Conservation (phyloP, 2,888 invertebrate genomes). For the Macrophya annulata region DNA sequence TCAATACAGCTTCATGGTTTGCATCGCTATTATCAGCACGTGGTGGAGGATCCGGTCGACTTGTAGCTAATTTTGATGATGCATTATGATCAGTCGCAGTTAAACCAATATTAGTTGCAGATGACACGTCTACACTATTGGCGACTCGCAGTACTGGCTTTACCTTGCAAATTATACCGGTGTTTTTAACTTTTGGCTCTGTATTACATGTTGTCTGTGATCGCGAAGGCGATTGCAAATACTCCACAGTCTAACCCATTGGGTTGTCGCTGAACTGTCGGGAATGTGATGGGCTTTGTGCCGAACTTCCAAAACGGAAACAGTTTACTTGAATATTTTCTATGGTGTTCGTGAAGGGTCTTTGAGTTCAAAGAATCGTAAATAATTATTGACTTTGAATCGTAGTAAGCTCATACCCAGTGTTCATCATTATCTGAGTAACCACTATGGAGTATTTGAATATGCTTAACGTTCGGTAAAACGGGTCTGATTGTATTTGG, state of each 20-base stretch:
- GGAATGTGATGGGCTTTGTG: constrained; percentile 51
- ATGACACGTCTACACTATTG: neutral
- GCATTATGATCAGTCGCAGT: too few species aligned
- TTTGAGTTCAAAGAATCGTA: constrained; percentile 56
- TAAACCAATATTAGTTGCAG: neutral
- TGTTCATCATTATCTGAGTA: constrained; percentile 10
- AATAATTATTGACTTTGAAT: constrained; percentile 53
- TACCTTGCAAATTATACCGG: neutral
- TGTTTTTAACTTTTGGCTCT: neutral
- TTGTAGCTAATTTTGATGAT: too few species aligned
- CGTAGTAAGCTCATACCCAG: constrained; percentile 60
- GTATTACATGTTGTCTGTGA: neutral
- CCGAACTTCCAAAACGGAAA: constrained; percentile 54
- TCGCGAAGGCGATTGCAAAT: constrained; percentile 58
- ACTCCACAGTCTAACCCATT: constrained; percentile 57
- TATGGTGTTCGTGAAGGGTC: constrained; percentile 55
- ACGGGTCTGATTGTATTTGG: constrained; percentile 56
- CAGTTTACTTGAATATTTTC: constrained; percentile 51
- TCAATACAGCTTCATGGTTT: too few species aligned
- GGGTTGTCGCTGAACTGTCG: constrained; percentile 54
- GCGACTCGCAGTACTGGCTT: neutral
- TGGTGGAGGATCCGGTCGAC: too few species aligned
- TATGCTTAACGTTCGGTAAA: constrained; percentile 52
- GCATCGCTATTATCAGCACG: too few species aligned
- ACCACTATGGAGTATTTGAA: constrained; percentile 60